Base-by-base conservation (phyloP, 2,113 vertebrate species). In the Gavialis gangeticus region DNA sequence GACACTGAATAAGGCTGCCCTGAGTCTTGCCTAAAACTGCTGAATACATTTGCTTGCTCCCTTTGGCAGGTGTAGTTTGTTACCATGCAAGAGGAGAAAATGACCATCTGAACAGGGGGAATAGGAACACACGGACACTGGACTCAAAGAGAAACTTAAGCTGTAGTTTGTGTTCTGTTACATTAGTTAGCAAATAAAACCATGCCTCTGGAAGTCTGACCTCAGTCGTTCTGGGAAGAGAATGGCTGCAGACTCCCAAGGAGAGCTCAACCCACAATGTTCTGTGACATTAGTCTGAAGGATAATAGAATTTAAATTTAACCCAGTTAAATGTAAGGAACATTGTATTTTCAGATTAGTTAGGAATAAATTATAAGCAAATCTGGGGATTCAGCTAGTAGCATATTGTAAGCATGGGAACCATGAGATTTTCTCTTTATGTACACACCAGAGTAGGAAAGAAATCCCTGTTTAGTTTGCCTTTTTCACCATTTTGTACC, bases 341-440 rank as follows among this genome's bases (percentile, higher is more conserved):
- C 2, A 0, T 1, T 46, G 22, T 64, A 24, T 86, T 77, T 86
- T 60, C 1, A 2, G 37, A 30, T 85, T 82, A 62, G 11, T 55
- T 75, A 79, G 22, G 46, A 59, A 28, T 21, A 85, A 90, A 66
- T 17, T 30, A 89, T 63, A 27, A 73, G 73, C 27, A 89, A 93
- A 46, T 19, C 37, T 34, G 89, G 84, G 2, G 79, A 25, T 16
- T 4, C 24, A 94, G 79, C 56, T 25, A 79, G 88, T 46, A 84
- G 55, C 66, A 71, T 84, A 88, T 91, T 63, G 90, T 87, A 94
- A 15, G n/a, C 82, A 82, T 69, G 71, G 84, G 79, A 34, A 60
- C 87, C 87, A 87, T 0, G 66, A 80, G 95, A 94, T 88, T 94
- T 90, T 85, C 92, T 93, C 88, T 14, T 89, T 87, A 69, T 73